Conservation (phyloP, 2,888 invertebrate genomes). For the Pherbina coryleti region DNA sequence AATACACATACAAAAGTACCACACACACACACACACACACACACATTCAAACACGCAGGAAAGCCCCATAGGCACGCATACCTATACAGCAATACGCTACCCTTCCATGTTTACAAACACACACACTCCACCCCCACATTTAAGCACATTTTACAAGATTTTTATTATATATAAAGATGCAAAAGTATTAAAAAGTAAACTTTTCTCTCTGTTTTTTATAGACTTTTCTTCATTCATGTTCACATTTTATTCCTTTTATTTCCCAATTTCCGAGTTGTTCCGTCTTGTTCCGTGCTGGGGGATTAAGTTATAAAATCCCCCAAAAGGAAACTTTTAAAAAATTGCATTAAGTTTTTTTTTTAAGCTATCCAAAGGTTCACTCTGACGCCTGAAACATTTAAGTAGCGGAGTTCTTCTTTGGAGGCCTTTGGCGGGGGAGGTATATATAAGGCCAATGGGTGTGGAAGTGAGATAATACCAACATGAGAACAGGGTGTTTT, state of each 20-base stretch:
- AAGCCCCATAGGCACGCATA: neutral
- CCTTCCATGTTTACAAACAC: neutral
- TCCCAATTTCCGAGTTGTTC: neutral
- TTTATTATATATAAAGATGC: slow-evolving; percentile 60
- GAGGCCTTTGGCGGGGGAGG: too few species aligned
- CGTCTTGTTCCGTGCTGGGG: neutral
- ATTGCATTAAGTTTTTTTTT: slow-evolving; percentile 6
- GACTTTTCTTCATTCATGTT: slow-evolving; percentile 45
- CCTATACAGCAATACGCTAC: neutral
- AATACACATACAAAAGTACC: neutral
- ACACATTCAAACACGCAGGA: neutral
- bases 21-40: neutral
- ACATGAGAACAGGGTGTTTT: too few species aligned
- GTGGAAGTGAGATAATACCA: neutral
- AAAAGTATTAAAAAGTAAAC: slow-evolving; percentile 63
- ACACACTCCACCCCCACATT: neutral
- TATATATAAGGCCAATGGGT: neutral
- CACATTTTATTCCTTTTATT: slow-evolving; percentile 18
- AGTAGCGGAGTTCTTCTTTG: neutral
- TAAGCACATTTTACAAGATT: slow-evolving; percentile 62
- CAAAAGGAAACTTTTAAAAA: slow-evolving; percentile 2
- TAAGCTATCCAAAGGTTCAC: neutral
- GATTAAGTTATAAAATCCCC: slow-evolving; percentile 10
- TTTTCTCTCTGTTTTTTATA: slow-evolving; percentile 50
- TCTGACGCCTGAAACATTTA: neutral